Evolutionary conservation across 2,113 vertebrate species (phyloP).

Genomic region (Amazona guildingii): DNA sequence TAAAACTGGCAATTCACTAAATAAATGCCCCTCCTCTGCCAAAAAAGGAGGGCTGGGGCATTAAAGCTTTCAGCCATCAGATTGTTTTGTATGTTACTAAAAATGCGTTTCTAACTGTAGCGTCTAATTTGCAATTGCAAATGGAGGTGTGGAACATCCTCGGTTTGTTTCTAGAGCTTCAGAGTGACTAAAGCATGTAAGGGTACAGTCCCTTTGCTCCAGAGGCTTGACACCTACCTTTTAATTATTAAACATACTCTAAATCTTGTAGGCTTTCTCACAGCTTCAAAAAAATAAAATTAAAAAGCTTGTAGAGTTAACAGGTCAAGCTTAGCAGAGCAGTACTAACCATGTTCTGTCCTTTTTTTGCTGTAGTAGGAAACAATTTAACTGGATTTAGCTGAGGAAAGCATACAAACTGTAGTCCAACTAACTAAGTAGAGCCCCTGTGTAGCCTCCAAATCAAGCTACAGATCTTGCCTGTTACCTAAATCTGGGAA

Average conservation of each 20-base stretch:
- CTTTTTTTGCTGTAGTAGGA: neutral
- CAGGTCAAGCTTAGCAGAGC: neutral
- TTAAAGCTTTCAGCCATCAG: neutral
- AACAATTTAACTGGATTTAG: neutral
- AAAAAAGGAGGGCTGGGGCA: neutral
- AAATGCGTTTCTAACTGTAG: neutral
- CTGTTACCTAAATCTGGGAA: neutral
- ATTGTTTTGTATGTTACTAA: neutral
- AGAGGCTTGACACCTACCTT: neutral
- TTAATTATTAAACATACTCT: neutral
- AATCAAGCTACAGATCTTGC: neutral
- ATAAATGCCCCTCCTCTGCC: neutral
- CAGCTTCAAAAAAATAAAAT: neutral
- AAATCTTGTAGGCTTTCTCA: neutral
- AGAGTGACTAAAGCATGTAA: neutral
- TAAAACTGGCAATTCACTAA: neutral
- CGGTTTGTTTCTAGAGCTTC: slow-evolving; percentile 11
- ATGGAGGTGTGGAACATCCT: neutral
- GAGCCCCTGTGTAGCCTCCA: neutral
- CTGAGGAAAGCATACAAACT: neutral
- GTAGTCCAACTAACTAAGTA: neutral
- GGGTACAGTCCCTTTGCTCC: neutral
- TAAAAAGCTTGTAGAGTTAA: neutral
- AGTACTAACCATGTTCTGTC: neutral
- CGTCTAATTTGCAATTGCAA: neutral